Evolutionary conservation across 1,140 invertebrate genomes (phyloP).

Genomic region (Hermatobates lingyangjiaoensis): DNA sequence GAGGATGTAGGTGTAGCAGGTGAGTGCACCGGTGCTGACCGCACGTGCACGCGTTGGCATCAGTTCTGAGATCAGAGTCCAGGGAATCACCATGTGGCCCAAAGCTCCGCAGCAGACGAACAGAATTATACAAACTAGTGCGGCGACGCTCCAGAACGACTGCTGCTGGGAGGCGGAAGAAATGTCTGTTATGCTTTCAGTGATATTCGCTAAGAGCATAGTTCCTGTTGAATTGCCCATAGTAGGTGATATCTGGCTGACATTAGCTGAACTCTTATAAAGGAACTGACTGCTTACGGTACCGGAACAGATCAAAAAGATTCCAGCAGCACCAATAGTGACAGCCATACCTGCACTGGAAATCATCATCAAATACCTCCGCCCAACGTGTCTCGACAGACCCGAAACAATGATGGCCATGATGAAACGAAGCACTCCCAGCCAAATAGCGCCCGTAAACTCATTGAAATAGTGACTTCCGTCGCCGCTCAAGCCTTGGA

Average conservation of each 20-base stretch:
- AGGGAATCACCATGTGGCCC: constrained; percentile 39
- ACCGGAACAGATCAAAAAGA: background rate
- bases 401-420: constrained; percentile 28
- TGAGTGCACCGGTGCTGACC: constrained; percentile 31
- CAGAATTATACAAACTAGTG: constrained; percentile 26
- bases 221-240: background rate
- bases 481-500: too few species aligned
- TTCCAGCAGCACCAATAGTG: constrained; percentile 3
- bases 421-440: constrained; percentile 31
- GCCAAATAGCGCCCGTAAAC: constrained; percentile 27
- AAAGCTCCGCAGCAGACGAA: constrained; percentile 33
- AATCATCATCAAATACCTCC: constrained; percentile 27
- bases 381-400: constrained; percentile 31
- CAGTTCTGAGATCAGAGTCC: constrained; percentile 35
- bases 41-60: constrained; percentile 25
- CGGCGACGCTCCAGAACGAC: constrained; percentile 22
- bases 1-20: constrained; percentile 36
- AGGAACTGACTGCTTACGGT: background rate
- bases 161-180: background rate
- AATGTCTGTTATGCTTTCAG: background rate
- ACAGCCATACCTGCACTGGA: constrained; percentile 34
- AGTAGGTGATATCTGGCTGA: background rate
- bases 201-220: background rate
- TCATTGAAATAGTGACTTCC: constrained; percentile 26
- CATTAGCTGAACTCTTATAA: background rate